Conservation (phyloP, 2,888 invertebrate genomes). For the Adineta ricciae region DNA sequence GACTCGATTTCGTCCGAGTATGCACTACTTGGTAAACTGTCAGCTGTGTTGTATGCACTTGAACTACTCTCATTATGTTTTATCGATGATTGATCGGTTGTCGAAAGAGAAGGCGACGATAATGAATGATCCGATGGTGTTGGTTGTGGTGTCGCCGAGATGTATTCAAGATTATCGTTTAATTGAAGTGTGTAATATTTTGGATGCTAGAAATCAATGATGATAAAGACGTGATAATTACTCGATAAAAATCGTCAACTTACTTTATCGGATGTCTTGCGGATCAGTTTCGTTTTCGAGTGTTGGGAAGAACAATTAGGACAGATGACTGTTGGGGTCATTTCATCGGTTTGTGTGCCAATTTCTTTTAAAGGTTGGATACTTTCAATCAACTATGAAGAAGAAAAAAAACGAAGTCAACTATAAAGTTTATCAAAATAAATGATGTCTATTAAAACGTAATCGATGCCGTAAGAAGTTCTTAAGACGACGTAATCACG, state of each 20-base stretch:
- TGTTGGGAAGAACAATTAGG: not conserved
- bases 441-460: not conserved
- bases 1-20: not conserved
- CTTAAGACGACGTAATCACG: not conserved
- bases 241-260: no score
- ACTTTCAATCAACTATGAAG: not conserved
- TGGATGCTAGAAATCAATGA: not conserved
- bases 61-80: conserved; percentile 17
- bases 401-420: not conserved
- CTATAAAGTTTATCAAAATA: not conserved
- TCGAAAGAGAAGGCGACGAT: not conserved
- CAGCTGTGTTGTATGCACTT: conserved; percentile 16
- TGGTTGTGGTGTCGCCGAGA: not conserved
- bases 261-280: no score
- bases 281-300: not conserved
- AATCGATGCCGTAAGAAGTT: no score
- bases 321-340: not conserved
- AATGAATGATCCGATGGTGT: not conserved
- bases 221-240: not conserved
- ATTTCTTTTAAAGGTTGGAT: not conserved
- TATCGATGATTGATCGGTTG: not conserved
- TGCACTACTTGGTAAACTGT: conserved; percentile 1
- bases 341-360: not conserved
- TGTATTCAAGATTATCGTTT: not conserved
- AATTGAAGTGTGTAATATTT: not conserved